A percentile compares a stretch with the other conserved stretches of the same genome.
phyloP scores from a whole-genome alignment of 2,113 vertebrate species.

The Symphodus melops region DNA sequence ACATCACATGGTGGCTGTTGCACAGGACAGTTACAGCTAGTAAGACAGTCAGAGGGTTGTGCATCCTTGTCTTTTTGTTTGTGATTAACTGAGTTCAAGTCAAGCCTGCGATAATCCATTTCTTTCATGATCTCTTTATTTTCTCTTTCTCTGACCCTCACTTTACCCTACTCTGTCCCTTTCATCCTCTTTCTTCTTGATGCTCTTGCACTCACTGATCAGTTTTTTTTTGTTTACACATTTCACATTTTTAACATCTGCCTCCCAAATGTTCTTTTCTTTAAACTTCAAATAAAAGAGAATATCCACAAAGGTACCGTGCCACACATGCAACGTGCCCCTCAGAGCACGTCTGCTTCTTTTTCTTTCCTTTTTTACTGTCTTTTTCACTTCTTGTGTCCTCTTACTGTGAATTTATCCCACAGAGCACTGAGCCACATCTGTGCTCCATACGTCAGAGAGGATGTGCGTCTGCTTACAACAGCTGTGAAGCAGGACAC shows the following conservation, averaged over 20 bases:
- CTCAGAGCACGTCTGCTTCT: slow-evolving; percentile 15
- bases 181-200: slow-evolving; percentile 25
- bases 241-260: not conserved
- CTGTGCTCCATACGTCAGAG: slow-evolving; percentile 60
- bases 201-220: slow-evolving; percentile 18
- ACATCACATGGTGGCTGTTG: slow-evolving; percentile 36
- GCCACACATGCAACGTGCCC: slow-evolving; percentile 41
- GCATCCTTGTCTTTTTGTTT: slow-evolving; percentile 40
- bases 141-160: slow-evolving; percentile 31
- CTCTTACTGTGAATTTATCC: slow-evolving; percentile 30
- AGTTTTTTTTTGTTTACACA: slow-evolving; percentile 8
- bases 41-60: slow-evolving; percentile 23
- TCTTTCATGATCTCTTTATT: slow-evolving; percentile 3
- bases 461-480: slow-evolving; percentile 47
- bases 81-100: slow-evolving; percentile 20
- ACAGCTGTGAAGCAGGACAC: slow-evolving; percentile 62
- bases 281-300: slow-evolving; percentile 21
- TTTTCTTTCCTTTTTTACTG: not conserved
- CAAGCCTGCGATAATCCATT: slow-evolving; percentile 37
- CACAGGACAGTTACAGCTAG: not conserved
- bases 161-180: slow-evolving; percentile 6
- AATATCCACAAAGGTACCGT: slow-evolving; percentile 29
- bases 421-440: slow-evolving; percentile 51
- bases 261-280: slow-evolving; percentile 35
- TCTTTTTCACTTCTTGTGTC: not conserved